Evolutionary conservation across 2,797 vertebrate species (phyloP).

Genomic region (Atherinosoma microstoma): DNA sequence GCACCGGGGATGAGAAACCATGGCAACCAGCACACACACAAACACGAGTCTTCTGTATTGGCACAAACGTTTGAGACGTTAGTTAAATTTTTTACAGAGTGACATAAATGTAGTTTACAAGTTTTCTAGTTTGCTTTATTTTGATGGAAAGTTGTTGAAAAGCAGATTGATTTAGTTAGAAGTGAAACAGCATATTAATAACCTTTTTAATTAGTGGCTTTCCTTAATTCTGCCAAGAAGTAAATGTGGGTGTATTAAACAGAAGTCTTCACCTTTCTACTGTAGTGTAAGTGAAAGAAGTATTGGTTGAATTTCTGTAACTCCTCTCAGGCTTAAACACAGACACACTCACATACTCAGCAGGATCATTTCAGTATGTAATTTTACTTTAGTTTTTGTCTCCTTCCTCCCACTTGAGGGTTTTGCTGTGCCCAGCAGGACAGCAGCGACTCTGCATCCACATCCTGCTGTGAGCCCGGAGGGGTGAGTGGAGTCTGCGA

Average conservation of each 20-base stretch:
- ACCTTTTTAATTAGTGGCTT: not conserved
- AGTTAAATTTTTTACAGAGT: constrained; percentile 22
- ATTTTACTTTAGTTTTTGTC: constrained; percentile 13
- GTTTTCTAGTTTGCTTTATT: not conserved
- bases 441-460: constrained; percentile 46
- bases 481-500: constrained; percentile 51
- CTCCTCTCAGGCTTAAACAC: not conserved
- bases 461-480: constrained; percentile 56
- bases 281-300: not conserved
- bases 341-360: not conserved
- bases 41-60: constrained; percentile 15
- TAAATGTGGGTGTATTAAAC: not conserved
- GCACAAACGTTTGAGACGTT: constrained; percentile 24
- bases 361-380: constrained; percentile 6
- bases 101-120: constrained; percentile 43
- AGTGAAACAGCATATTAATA: not conserved
- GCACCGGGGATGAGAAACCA: constrained; percentile 57
- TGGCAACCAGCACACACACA: constrained; percentile 63
- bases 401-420: constrained; percentile 11
- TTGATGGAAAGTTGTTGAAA: not conserved
- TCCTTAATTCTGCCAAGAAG: not conserved
- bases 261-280: not conserved
- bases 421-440: constrained; percentile 31
- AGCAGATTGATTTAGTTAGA: not conserved
- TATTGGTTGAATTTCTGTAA: not conserved